Evolutionary conservation across 2,113 vertebrate species (phyloP).

Genomic region (Circaetus cinerascens): DNA sequence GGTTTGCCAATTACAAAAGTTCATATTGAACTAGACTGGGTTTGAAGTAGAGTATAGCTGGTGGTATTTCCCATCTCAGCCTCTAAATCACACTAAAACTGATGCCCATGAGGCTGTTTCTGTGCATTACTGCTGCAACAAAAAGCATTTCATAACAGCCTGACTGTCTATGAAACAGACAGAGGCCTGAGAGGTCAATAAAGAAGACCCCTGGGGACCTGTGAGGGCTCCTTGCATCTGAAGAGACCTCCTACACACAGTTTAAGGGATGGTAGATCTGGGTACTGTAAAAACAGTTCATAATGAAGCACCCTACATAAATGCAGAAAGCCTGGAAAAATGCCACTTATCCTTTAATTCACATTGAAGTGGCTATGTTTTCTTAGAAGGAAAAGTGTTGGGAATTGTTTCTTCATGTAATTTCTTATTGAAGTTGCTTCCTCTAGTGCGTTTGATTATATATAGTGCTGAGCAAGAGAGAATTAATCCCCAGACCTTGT

Average conservation of each 20-base stretch:
- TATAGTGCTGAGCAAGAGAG: background rate
- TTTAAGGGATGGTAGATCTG: background rate
- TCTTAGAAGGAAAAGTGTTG: background rate
- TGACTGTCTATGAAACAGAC: background rate
- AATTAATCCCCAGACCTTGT: background rate
- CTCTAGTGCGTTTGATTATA: background rate
- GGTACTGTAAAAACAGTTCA: background rate
- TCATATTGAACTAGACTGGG: background rate
- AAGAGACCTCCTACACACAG: background rate
- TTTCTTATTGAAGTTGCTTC: background rate
- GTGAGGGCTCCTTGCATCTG: background rate
- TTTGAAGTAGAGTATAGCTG: background rate
- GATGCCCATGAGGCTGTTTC: background rate
- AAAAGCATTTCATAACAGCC: background rate
- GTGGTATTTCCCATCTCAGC: background rate
- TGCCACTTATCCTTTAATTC: background rate
- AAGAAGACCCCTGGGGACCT: background rate
- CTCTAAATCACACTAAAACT: background rate
- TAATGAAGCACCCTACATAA: background rate
- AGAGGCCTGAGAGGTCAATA: background rate
- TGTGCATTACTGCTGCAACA: background rate
- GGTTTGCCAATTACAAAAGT: background rate
- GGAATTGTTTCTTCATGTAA: background rate
- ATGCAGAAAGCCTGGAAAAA: background rate
- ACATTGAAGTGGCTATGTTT: background rate